Evolutionary conservation across 2,797 vertebrate species (phyloP).

Genomic region (Phylloscopus collybita): DNA sequence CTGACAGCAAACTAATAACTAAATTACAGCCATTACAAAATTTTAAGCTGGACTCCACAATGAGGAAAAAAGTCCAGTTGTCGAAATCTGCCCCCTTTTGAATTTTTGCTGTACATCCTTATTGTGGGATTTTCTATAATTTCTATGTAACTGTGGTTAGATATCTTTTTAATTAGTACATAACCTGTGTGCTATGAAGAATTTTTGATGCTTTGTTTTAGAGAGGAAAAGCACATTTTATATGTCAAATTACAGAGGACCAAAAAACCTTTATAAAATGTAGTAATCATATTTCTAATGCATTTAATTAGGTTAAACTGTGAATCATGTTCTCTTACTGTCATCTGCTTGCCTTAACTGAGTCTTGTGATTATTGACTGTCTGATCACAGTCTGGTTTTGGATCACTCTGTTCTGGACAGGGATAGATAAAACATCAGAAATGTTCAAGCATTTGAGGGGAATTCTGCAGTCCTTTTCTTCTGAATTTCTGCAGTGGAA

Average conservation of each 20-base stretch:
- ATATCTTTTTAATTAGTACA: background rate
- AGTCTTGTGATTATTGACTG: background rate
- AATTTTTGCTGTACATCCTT: background rate
- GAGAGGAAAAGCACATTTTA: background rate
- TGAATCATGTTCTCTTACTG: background rate
- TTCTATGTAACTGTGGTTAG: background rate
- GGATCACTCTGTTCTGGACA: background rate
- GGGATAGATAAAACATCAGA: background rate
- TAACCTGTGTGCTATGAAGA: background rate
- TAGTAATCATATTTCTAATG: background rate
- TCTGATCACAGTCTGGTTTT: background rate
- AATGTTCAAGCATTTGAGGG: background rate
- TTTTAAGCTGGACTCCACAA: background rate
- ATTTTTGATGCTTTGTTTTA: background rate
- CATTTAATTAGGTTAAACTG: background rate
- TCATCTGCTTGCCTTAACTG: background rate
- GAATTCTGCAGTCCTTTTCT: background rate
- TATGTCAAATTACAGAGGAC: background rate
- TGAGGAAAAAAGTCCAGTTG: background rate
- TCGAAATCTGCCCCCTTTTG: background rate
- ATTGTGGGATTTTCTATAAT: background rate
- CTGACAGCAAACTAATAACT: background rate
- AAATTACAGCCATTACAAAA: background rate
- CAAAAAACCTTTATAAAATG: background rate
- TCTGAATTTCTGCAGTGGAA: background rate